These are phyloP conservation scores for Dryocosmus kuriphilus DNA, from an alignment of 2,888 invertebrate species.

Conservation along the genomic window DNA sequence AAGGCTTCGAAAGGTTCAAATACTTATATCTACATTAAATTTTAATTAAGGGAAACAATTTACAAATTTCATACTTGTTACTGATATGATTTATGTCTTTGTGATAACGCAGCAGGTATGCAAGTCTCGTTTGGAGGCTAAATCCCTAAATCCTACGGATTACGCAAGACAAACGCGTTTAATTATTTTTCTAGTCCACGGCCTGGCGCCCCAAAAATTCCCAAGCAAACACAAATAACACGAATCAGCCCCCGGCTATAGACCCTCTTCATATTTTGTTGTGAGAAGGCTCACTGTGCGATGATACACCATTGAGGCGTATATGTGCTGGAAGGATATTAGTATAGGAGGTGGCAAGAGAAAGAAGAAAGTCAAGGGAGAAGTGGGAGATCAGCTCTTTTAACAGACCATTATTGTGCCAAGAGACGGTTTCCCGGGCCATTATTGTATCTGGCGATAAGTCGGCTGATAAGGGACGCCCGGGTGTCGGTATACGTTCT, in stretches of 20 bases:
- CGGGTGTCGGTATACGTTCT: constrained; percentile 50
- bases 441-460: constrained; percentile 73
- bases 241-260: constrained; percentile 4
- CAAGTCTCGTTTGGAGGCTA: constrained; percentile 20
- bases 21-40: background rate
- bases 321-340: constrained; percentile 26
- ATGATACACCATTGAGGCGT: background rate
- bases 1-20: too few relatives aligned
- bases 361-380: constrained; percentile 10
- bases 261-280: constrained; percentile 35
- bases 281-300: constrained; percentile 25
- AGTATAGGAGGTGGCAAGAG: constrained; percentile 29
- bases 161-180: constrained; percentile 25
- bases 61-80: constrained; percentile 21
- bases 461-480: constrained; percentile 62
- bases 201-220: constrained; percentile 1
- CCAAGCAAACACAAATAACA: constrained; percentile 33
- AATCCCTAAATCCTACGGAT: constrained; percentile 19
- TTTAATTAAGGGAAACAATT: constrained; percentile 7
- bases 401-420: constrained; percentile 70
- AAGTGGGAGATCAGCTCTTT: constrained; percentile 60
- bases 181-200: constrained; percentile 21
- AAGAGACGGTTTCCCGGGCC: constrained; percentile 66
- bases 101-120: constrained; percentile 6
- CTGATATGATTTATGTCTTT: constrained; percentile 23